Base-by-base conservation (phyloP, 2,888 invertebrate species). In the Caenorhabditis wallacei region DNA sequence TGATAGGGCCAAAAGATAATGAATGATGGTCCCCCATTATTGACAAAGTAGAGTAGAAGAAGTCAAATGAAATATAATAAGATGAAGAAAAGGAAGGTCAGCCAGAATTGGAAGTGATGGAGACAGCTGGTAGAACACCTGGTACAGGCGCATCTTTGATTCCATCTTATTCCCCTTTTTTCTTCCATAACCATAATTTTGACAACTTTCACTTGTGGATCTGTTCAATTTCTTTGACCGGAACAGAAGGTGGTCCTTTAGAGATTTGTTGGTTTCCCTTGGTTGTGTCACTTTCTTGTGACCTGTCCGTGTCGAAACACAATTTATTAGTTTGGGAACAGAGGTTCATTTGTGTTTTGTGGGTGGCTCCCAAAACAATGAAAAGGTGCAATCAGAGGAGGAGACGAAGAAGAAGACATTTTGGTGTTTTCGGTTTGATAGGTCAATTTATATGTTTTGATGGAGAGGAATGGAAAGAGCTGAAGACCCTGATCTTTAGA, bases 51-150 rank as follows among this genome's bases (percentile, higher is more conserved):
- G 43, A 61, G 51, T 35, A 30, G 30, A 18, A 35, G 37, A 40
- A 68, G 61, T 46, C 35, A 68, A 13, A 59, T 30, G 64, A 66
- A 75, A 46, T 64, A 54, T 24, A 57, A 35, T 37, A 59, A 24
- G 63, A 13, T 13, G 35, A 5, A 18, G 37, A 16, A 35, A 54
- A 53, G 37, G 70, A 63, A 70, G 79, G 71, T 79, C 71, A 71
- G 57, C 48, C 48, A 24, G 64, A 76, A 70, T 63, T 64, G 68
- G 66, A 37, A 54, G 71, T 71, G 59, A 61, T 51, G 30, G 54
- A 16, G 66, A 53, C 80, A 81, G 80, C 80, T 81, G 80, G 61
- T 46, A 51, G 80, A 81, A 81, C 80, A 81, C 80, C 80, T 81
- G 80, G 80, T 76, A 37, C 57, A 24, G 79, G 71, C 71, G 79